Percentiles rank a stretch among this genome's conserved stretches.
Evolutionary conservation across 2,888 invertebrate species (phyloP).

Genomic region (Caenorhabditis sp.): DNA sequence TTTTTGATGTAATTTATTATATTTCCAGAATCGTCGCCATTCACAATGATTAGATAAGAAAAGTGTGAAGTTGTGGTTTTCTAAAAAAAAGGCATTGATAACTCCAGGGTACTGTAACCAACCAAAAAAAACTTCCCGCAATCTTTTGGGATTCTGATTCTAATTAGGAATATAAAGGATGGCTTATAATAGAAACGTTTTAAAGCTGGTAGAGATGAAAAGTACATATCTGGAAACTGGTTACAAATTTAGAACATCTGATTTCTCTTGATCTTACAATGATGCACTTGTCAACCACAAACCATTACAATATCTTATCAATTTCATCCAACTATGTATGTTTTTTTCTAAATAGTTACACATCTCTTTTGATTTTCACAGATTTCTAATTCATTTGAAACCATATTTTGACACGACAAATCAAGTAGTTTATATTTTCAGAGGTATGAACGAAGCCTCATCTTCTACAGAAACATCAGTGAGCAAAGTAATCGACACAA

Average conservation of each 20-base stretch:
- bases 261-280: not conserved
- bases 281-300: not conserved
- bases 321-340: not conserved
- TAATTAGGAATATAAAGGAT: no score
- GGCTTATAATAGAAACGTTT: no score
- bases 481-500: not conserved
- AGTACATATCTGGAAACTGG: not conserved
- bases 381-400: no score
- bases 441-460: constrained; percentile 37
- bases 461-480: constrained; percentile 23
- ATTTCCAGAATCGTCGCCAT: not conserved
- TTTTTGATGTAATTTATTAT: not conserved
- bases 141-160: no score
- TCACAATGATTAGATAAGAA: not conserved
- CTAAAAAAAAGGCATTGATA: no score
- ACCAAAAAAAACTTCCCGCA: no score
- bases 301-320: not conserved
- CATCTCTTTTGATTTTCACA: not conserved
- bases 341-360: not conserved
- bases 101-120: not conserved
- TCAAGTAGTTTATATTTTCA: no score
- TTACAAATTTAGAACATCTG: no score
- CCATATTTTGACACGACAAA: no score
- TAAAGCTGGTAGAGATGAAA: no score
- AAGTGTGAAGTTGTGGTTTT: not conserved